Base-by-base conservation (phyloP, 2,113 vertebrate species). In the Vombatus ursinus region DNA sequence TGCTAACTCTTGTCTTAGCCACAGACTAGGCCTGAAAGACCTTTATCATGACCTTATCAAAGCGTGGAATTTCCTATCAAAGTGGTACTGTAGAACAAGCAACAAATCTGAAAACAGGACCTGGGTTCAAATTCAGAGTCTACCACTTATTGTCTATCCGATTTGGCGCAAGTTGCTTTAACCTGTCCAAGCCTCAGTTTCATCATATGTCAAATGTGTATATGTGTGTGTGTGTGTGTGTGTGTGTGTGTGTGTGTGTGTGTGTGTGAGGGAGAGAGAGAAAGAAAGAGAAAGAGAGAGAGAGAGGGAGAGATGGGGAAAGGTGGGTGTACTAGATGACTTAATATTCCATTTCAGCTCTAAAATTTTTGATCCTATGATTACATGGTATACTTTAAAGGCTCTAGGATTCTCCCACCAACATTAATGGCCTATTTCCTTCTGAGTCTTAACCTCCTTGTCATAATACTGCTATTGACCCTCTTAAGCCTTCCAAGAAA, bases 131-230 rank as follows among this genome's bases (percentile, higher is more conserved):
- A 50, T 51, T 48, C 48, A 52, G 49, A 52, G 28, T 94, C 94
- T 92, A 93, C 37, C 92, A 92, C 90, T 94, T 51, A 37, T 92
- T 92, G 68, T 53, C 25, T 31, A 37, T 28, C 90, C 92, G 52
- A 90, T 61, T n/a, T 49, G 0, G 1, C 4, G 9, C 90, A 96
- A 94, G 50, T 48, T 25, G 37, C 28, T 28, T 84, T 37, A 0
- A 23, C 61, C 44, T 94, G 93, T 52, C 8, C 23, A 90, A 91
- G n/a, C 49, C 93, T 97, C n/a, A 48, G 44, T 93, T 97, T 94
- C 37, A 52, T 91, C 25, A 68, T 93, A 52, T 96, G 50, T 49
- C 90, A 97, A 97, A 92, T 61, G 3, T 37, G 28, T 31, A 3
- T 31, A 8, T 57, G 26, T 28, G 8, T 57, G 25, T 57, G 54